A percentile compares a stretch with the other conserved stretches of the same genome.
These are phyloP conservation scores for Limnephilus rhombicus DNA, from an alignment of 2,888 invertebrate genomes.

Conservation along the genomic window DNA sequence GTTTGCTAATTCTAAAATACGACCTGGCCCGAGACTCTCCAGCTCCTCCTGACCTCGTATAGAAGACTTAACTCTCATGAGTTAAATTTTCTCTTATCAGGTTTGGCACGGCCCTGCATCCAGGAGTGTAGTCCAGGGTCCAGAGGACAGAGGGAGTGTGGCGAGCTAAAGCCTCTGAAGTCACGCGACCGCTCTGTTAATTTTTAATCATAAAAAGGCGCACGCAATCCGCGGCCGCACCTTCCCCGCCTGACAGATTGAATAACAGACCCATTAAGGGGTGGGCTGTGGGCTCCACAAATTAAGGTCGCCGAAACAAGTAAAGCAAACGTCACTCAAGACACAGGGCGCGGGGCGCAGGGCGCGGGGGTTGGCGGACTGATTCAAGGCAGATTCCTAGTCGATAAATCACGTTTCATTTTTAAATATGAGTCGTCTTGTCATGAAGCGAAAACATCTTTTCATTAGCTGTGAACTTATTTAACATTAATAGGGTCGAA, in stretches of 20 bases:
- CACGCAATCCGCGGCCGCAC: constrained; percentile 63
- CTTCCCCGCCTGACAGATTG: constrained; percentile 57
- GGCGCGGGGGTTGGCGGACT: neutral
- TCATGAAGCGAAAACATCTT: neutral
- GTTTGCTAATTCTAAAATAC: too few relatives aligned
- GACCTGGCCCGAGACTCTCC: too few relatives aligned
- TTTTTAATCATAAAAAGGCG: constrained; percentile 61
- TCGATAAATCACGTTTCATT: neutral
- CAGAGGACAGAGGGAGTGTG: constrained; percentile 7
- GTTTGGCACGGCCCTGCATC: neutral
- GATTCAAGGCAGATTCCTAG: neutral
- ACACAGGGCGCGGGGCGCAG: too few relatives aligned
- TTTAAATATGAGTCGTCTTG: neutral
- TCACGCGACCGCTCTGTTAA: constrained; percentile 49
- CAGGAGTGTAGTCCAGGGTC: neutral
- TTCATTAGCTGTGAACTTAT: neutral
- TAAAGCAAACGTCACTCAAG: constrained; percentile 28
- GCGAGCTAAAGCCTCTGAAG: neutral
- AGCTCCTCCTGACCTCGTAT: too few relatives aligned
- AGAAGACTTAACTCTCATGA: too few relatives aligned
- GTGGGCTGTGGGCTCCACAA: neutral
- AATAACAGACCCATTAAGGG: constrained; percentile 49
- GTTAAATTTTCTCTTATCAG: too few relatives aligned
- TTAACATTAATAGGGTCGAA: too few relatives aligned
- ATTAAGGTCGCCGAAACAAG: constrained; percentile 38